A percentile compares a stretch with the other conserved stretches of the same genome.
These are phyloP conservation scores for Oxycera nigricornis DNA, from an alignment of 2,888 invertebrate species.

Conservation along the genomic window DNA sequence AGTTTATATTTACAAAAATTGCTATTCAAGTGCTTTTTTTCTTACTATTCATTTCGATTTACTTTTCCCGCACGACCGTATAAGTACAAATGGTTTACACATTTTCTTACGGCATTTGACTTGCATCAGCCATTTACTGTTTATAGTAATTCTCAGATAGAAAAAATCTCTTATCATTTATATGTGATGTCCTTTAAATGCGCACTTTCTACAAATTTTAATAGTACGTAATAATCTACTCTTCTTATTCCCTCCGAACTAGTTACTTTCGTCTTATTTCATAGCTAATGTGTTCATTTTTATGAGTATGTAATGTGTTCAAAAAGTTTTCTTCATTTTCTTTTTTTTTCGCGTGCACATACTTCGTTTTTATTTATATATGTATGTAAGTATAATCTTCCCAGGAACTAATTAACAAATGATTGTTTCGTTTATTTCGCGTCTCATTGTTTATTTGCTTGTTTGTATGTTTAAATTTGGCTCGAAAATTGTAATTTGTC, in stretches of 20 bases:
- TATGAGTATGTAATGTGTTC: constrained; percentile 1
- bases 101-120: background rate
- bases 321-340: background rate
- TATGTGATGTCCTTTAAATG: constrained; percentile 9
- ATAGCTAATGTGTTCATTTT: constrained; percentile 14
- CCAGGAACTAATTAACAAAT: constrained; percentile 48
- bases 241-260: background rate
- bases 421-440: constrained; percentile 45
- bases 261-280: background rate
- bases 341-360: background rate
- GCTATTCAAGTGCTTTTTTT: constrained; percentile 16
- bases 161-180: constrained; percentile 30
- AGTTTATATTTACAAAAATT: constrained; percentile 24
- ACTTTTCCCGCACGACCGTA: background rate
- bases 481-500: constrained; percentile 15
- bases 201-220: constrained; percentile 7
- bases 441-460: constrained; percentile 4
- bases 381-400: constrained; percentile 43
- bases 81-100: constrained; percentile 37
- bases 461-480: constrained; percentile 27
- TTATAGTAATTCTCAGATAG: constrained; percentile 29
- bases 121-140: background rate
- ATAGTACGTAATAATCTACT: background rate
- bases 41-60: constrained; percentile 11
- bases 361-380: constrained; percentile 15